Evolutionary conservation across 2,797 vertebrate genomes (phyloP).

Genomic region (Dicrostonyx torquatus): DNA sequence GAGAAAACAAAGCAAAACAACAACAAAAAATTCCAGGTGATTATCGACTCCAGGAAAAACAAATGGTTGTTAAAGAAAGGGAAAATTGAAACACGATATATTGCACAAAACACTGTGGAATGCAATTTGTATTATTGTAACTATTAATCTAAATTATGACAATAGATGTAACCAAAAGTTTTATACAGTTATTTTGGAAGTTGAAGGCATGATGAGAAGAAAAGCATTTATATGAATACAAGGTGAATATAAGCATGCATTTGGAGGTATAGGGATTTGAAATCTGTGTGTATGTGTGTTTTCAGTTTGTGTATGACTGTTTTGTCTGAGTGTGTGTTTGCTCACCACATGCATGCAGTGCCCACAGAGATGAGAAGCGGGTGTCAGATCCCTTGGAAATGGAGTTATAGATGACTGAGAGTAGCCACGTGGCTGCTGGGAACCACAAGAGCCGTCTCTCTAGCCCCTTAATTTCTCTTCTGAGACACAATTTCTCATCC

Average conservation of each 20-base stretch:
- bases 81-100: neutral
- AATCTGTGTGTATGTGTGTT: neutral
- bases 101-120: neutral
- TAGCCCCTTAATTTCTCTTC: neutral
- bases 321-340: neutral
- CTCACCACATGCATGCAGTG: neutral
- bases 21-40: neutral
- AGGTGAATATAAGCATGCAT: neutral
- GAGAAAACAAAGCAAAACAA: neutral
- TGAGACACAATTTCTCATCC: slow-evolving; percentile 8
- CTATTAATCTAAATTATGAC: neutral
- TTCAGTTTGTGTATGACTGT: neutral
- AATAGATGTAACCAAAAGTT: neutral
- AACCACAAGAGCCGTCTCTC: neutral
- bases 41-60: neutral
- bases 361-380: neutral
- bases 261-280: neutral
- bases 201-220: neutral
- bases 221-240: neutral
- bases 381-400: neutral
- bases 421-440: neutral
- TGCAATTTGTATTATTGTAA: neutral
- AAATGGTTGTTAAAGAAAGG: neutral
- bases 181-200: slow-evolving; percentile 32
- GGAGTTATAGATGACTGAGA: neutral